Evolutionary conservation across 64 coral and sea anemone genomes (phyloP).

Genomic region (Orbicella faveolata): DNA sequence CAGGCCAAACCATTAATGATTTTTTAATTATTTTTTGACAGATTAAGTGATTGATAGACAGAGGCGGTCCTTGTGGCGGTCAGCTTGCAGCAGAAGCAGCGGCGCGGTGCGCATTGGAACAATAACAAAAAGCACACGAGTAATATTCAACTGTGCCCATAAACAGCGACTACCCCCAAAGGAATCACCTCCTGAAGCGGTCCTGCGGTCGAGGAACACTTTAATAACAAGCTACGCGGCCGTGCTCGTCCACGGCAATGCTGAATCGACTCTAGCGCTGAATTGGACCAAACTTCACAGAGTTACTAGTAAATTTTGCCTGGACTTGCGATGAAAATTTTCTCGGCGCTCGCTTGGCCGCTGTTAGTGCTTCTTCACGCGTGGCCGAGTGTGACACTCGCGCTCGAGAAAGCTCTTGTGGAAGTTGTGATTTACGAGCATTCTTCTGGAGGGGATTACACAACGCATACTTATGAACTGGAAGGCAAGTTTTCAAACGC

Average conservation of each 20-base stretch:
- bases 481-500: constrained; percentile 85
- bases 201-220: not conserved
- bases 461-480: constrained; percentile 79
- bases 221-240: not conserved
- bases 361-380: constrained; percentile 56
- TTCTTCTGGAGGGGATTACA: constrained; percentile 77
- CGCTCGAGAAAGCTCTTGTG: constrained; percentile 71
- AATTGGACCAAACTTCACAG: not conserved
- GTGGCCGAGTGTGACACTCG: constrained; percentile 54
- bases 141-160: constrained; percentile 52
- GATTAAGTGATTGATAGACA: constrained; percentile 95
- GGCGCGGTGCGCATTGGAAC: constrained; percentile 70
- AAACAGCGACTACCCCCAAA: constrained; percentile 56
- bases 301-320: not conserved
- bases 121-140: constrained; percentile 92
- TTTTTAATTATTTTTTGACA: constrained; percentile 99
- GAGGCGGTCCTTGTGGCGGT: constrained; percentile 78
- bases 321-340: constrained; percentile 24
- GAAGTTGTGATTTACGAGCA: constrained; percentile 89
- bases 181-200: constrained; percentile 30
- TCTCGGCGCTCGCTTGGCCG: not conserved
- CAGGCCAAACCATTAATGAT: constrained; percentile 92
- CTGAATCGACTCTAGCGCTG: not conserved
- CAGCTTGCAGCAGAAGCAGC: constrained; percentile 12
- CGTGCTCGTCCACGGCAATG: constrained; percentile 17